Percentiles rank a stretch among this genome's conserved stretches.
Conservation (phyloP, 2,888 invertebrate genomes). For the Hyposoter didymator region DNA sequence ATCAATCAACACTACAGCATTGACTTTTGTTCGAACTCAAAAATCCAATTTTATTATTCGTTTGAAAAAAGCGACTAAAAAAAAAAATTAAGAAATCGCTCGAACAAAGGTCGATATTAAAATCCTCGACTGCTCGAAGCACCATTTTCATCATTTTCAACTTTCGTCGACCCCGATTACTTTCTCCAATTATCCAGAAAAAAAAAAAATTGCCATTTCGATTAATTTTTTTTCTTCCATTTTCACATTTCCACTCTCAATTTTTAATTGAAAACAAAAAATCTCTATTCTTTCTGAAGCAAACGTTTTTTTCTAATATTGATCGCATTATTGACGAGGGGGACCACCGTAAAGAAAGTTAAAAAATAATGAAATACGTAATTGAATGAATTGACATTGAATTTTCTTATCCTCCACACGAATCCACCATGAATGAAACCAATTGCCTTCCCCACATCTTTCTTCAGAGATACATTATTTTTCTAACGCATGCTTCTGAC, state of each 20-base stretch:
- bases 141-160: no score
- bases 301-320: neutral
- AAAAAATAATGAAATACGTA: conserved; percentile 11
- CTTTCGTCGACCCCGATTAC: no score
- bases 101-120: conserved; percentile 6
- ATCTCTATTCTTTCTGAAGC: neutral
- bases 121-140: neutral
- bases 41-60: neutral
- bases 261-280: no score
- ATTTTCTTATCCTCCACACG: conserved; percentile 70
- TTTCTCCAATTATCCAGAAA: no score
- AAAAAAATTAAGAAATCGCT: neutral
- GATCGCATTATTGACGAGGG: conserved; percentile 15
- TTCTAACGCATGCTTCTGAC: conserved; percentile 81
- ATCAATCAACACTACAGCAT: neutral
- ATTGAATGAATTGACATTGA: conserved; percentile 12
- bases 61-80: neutral
- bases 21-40: neutral
- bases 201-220: neutral
- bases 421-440: conserved; percentile 73
- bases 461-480: conserved; percentile 78
- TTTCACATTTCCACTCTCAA: neutral
- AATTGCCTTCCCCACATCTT: conserved; percentile 72
- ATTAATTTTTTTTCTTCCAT: neutral
- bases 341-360: conserved; percentile 35